phyloP scores from a whole-genome alignment of 2,797 vertebrate species.

The Darevskia mixta region DNA sequence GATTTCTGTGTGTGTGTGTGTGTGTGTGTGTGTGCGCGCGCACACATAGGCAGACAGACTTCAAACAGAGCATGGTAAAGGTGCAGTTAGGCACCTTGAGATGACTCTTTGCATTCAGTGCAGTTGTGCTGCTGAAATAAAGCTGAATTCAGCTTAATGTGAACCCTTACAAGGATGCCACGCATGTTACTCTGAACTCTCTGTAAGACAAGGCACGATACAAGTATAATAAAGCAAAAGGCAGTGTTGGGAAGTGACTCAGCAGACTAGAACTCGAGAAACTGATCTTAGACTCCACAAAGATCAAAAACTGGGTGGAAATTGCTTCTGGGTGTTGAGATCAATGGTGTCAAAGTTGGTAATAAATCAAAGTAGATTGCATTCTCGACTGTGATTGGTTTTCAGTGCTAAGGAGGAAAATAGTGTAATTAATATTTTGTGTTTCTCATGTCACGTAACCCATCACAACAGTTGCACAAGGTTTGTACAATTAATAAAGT shows the following conservation, averaged over 20 bases:
- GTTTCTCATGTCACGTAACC: not conserved
- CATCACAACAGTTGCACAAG: not conserved
- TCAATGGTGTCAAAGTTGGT: slow-evolving; percentile 67
- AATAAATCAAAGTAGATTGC: slow-evolving; percentile 54
- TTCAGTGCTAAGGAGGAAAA: not conserved
- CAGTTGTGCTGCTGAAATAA: not conserved
- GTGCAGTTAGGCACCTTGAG: not conserved
- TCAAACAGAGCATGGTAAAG: not conserved
- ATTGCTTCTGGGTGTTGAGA: slow-evolving; percentile 52
- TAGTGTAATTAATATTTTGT: not conserved
- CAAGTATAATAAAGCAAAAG: not conserved
- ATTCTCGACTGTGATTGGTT: slow-evolving; percentile 38
- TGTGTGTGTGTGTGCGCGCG: not conserved
- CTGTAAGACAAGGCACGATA: not conserved
- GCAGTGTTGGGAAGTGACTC: slow-evolving; percentile 1
- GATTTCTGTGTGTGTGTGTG: not conserved
- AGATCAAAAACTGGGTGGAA: slow-evolving; percentile 54
- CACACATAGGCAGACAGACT: not conserved
- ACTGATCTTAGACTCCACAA: fast-evolving
- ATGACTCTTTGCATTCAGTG: not conserved
- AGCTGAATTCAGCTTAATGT: not conserved
- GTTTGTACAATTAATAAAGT: not conserved
- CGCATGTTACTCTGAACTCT: not conserved
- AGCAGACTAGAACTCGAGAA: slow-evolving; percentile 26
- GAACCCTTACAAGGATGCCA: not conserved